These are phyloP conservation scores for Noctua comes DNA, from an alignment of 2,888 invertebrate species.

Conservation along the genomic window DNA sequence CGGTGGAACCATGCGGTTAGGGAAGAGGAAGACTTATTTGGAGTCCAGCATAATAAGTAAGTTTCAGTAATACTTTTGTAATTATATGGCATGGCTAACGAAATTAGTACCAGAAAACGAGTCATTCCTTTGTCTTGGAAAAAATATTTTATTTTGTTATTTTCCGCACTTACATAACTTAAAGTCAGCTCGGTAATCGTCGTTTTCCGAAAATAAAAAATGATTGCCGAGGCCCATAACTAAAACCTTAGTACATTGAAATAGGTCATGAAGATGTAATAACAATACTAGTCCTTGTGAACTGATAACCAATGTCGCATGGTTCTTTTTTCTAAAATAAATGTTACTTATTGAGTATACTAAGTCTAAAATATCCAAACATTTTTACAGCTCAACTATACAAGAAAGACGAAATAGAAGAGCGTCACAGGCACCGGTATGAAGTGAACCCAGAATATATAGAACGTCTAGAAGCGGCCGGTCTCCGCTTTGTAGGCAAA, in stretches of 20 bases:
- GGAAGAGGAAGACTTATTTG: slow-evolving; percentile 97
- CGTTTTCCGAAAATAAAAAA: neutral
- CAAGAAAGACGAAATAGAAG: slow-evolving; percentile 95
- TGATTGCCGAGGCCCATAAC: neutral
- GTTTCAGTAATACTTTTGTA: slow-evolving; percentile 1
- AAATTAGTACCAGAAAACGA: slow-evolving; percentile 2
- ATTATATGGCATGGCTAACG: neutral
- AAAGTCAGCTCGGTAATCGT: neutral
- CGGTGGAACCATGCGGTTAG: slow-evolving; percentile 99
- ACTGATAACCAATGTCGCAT: neutral
- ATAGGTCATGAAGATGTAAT: neutral
- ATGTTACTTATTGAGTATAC: too few relatives aligned
- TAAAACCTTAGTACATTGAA: neutral
- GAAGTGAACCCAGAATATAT: slow-evolving; percentile 98
- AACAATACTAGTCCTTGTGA: neutral
- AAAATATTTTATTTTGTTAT: neutral
- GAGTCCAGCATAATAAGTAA: slow-evolving; percentile 91
- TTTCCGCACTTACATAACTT: neutral
- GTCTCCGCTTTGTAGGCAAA: slow-evolving; percentile 96
- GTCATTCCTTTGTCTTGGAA: neutral
- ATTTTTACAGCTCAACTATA: slow-evolving; percentile 92
- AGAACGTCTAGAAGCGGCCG: slow-evolving; percentile 93
- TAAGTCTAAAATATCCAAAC: neutral
- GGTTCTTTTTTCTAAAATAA: neutral
- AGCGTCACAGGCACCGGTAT: slow-evolving; percentile 98